phyloP scores from a whole-genome alignment of 2,888 invertebrate species.

The Schrankia costaestrigalis region DNA sequence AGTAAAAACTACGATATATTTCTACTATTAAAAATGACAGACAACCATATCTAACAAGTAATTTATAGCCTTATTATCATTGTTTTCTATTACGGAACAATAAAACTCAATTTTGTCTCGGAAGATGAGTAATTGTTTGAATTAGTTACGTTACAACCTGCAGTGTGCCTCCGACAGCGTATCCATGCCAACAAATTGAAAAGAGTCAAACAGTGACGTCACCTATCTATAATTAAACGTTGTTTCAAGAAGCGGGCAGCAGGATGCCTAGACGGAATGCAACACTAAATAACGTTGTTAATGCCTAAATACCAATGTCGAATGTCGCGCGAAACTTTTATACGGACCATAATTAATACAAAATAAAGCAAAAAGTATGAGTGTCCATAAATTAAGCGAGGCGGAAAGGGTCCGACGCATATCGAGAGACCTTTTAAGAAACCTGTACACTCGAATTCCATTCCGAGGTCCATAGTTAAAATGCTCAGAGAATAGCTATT shows the following conservation, averaged over 20 bases:
- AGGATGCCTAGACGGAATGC: conserved; percentile 6
- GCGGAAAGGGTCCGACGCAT: conserved; percentile 76
- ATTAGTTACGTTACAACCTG: conserved; percentile 45
- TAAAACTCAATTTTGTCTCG: conserved; percentile 48
- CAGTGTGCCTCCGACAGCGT: conserved; percentile 25
- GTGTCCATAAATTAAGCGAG: conserved; percentile 73
- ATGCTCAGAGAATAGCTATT: conserved; percentile 80
- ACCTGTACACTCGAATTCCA: conserved; percentile 78
- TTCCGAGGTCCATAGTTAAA: conserved; percentile 78
- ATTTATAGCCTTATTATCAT: conserved; percentile 63
- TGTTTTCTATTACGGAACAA: conserved; percentile 62
- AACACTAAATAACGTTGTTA: conserved; percentile 10
- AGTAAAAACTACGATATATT: conserved; percentile 42
- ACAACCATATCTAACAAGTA: conserved; percentile 58
- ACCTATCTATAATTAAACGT: conserved; percentile 9
- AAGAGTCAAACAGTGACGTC: conserved; percentile 23
- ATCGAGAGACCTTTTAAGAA: conserved; percentile 77
- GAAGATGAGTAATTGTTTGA: conserved; percentile 45
- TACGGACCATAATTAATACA: conserved; percentile 69
- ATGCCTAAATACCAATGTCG: conserved; percentile 32
- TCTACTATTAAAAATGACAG: conserved; percentile 46
- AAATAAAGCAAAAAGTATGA: conserved; percentile 60
- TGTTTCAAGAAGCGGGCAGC: conserved; percentile 2
- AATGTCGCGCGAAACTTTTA: conserved; percentile 60
- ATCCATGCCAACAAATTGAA: conserved; percentile 12